Percentiles rank a stretch among this genome's conserved stretches.
These are phyloP conservation scores for Odocoileus virginianus DNA, from an alignment of 2,113 vertebrate species.

Conservation along the genomic window DNA sequence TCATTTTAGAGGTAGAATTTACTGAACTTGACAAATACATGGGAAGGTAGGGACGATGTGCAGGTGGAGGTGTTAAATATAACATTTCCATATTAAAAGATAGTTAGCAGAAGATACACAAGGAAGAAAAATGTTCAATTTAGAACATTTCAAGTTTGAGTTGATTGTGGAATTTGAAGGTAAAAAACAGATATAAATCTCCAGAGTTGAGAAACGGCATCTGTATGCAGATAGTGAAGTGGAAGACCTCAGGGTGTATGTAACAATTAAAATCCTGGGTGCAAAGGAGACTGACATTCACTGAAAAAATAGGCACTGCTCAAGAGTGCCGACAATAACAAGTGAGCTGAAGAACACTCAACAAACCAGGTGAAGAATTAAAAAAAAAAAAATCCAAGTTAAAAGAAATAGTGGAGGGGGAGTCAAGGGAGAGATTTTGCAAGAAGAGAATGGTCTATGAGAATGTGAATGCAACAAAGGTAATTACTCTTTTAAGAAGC, in stretches of 20 bases:
- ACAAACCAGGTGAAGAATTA: neutral
- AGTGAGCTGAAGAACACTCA: neutral
- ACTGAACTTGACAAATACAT: neutral
- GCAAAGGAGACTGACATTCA: neutral
- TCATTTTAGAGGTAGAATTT: neutral
- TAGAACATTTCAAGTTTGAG: neutral
- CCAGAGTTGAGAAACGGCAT: neutral
- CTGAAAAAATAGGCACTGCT: neutral
- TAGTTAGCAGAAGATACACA: neutral
- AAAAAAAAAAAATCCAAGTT: neutral
- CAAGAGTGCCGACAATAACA: neutral
- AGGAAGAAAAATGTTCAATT: neutral
- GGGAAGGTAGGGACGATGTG: neutral
- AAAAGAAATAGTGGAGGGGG: neutral
- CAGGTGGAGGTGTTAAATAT: neutral
- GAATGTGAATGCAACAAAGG: neutral
- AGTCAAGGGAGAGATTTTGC: neutral
- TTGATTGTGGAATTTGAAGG: neutral
- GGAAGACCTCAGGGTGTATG: neutral
- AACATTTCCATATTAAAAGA: neutral
- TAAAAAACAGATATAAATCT: neutral
- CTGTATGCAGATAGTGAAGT: neutral
- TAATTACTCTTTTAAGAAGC: neutral
- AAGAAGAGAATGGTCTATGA: neutral
- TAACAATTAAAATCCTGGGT: neutral